Evolutionary conservation across 2,888 invertebrate genomes (phyloP), one percentile per base, ranked within the genome.

Genomic region (Dynastes tityus): DNA sequence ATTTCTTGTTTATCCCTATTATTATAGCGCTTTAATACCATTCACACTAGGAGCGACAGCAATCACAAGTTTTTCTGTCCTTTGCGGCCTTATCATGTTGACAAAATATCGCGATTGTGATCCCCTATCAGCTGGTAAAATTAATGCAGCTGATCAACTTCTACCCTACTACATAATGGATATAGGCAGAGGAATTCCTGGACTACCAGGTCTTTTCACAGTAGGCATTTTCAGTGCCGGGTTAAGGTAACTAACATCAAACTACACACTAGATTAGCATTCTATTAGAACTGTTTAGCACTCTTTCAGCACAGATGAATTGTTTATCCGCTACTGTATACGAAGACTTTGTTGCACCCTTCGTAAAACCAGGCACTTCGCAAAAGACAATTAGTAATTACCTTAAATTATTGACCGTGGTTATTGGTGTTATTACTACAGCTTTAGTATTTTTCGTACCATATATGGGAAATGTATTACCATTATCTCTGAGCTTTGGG

Each of bases 161-260:
- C 89, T 94, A 1, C 94, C 95, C 0, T 91, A 92, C 83, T 95
- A 93, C 84, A 91, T 95, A 4, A 93, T 94, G 90, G 93, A 93
- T 82, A 89, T 93, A 16, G 90, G 94, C 0, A 88, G 89, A 0
- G 88, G 90, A 85, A 90, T 93, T 82, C 92, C 92, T 16, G 94
- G 95, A 0, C 89, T 95, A 61, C 92, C 94, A 49, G 95, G 95
- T 0, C 90, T 95, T 63, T 95, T 95, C 83, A 91, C 94, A 0
- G 93, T 94, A 32, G 92, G 94, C 13, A 90, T 94, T 58, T 94
- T 94, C 83, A 93, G 93, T 83, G 93, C 94, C 0, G 93, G 94
- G 0, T 89, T 94, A 22, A 92, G 91, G 91, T 92, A 79, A 70
- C 51, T 55, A 29, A 22, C 8, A 6, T 11, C 27, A 73, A 22